Evolutionary conservation across 2,113 vertebrate genomes (phyloP).

Genomic region (Melanocharis versteri): DNA sequence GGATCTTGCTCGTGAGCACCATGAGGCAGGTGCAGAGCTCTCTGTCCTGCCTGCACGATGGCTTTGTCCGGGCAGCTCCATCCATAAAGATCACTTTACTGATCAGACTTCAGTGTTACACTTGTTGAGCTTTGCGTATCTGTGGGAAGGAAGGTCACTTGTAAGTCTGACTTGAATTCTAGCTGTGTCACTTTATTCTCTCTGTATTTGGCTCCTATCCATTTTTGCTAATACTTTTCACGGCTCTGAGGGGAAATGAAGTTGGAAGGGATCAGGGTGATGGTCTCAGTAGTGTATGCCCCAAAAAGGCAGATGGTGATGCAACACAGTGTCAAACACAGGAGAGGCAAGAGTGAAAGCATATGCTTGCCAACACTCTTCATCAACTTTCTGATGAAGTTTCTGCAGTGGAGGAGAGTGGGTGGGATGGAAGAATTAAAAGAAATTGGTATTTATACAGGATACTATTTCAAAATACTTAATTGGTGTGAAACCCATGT

Average conservation of each 20-base stretch:
- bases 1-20: neutral
- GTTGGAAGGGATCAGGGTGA: neutral
- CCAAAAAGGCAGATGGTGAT: neutral
- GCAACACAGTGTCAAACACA: neutral
- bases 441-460: neutral
- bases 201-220: neutral
- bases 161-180: neutral
- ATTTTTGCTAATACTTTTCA: neutral
- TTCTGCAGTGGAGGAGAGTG: neutral
- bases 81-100: neutral
- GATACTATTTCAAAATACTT: neutral
- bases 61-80: neutral
- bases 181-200: neutral
- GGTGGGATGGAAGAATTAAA: neutral
- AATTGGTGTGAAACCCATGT: neutral
- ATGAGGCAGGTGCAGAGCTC: neutral
- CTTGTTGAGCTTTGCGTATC: neutral
- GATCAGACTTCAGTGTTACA: neutral
- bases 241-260: neutral
- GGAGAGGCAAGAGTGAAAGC: neutral
- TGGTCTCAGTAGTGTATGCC: neutral
- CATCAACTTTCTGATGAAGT: neutral
- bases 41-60: rapidly evolving
- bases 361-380: neutral
- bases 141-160: neutral